A percentile compares a stretch with the other conserved stretches of the same genome.
Evolutionary conservation across 2,797 vertebrate species (phyloP).

Genomic region (Microctenopoma lineatum): DNA sequence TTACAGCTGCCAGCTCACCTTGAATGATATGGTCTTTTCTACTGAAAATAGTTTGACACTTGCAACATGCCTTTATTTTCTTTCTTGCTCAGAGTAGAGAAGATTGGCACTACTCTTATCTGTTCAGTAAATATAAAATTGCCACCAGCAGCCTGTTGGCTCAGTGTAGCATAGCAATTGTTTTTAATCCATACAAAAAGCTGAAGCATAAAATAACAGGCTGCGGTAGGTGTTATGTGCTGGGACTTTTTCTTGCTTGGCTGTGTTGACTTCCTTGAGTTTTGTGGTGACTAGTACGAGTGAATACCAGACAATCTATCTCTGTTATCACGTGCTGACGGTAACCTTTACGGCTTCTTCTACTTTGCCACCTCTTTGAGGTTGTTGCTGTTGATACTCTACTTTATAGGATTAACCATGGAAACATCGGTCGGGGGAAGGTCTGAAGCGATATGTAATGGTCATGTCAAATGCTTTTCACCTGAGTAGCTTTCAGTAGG

Average conservation of each 20-base stretch:
- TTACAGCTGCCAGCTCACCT: background rate
- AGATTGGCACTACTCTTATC: background rate
- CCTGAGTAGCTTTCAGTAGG: conserved; percentile 61
- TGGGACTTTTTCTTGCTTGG: background rate
- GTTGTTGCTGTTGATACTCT: conserved; percentile 1
- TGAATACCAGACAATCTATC: no score
- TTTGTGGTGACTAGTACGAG: no score
- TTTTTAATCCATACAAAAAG: background rate
- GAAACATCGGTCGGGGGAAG: conserved; percentile 60
- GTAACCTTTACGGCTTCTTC: no score
- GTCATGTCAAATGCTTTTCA: conserved; percentile 64
- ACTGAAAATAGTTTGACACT: no score
- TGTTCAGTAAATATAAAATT: conserved; percentile 5
- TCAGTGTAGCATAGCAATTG: conserved; percentile 14
- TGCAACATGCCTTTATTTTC: no score
- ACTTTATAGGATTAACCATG: conserved; percentile 60
- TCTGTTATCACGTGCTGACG: no score
- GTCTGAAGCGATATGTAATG: conserved; percentile 62
- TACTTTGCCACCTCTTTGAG: background rate
- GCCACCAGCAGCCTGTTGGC: conserved; percentile 1
- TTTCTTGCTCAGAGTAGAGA: background rate
- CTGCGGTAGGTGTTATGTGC: background rate
- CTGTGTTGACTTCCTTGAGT: background rate
- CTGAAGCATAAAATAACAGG: background rate
- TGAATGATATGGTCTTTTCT: background rate